These are phyloP conservation scores for Dicerorhinus sumatrensis DNA, from an alignment of 2,113 vertebrate genomes.

Conservation along the genomic window DNA sequence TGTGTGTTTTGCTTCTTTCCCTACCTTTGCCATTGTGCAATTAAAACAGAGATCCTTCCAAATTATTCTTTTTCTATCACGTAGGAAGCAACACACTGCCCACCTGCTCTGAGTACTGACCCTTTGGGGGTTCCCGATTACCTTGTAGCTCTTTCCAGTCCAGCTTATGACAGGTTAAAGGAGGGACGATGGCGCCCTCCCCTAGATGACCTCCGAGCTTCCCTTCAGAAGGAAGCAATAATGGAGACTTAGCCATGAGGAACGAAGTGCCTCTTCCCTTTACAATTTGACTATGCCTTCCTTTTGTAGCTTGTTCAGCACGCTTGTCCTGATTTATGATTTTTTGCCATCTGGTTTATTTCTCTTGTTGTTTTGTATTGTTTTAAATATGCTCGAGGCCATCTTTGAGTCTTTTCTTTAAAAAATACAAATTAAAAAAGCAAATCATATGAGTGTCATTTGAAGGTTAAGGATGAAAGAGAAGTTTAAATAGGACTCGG, in stretches of 20 bases:
- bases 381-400: slow-evolving; percentile 75
- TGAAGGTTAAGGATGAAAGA: slow-evolving; percentile 79
- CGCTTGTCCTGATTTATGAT: slow-evolving; percentile 74
- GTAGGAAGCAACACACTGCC: neutral
- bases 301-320: slow-evolving; percentile 74
- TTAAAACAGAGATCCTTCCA: slow-evolving; percentile 19
- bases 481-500: slow-evolving; percentile 64
- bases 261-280: slow-evolving; percentile 52
- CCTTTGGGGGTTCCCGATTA: neutral
- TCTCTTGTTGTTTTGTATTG: slow-evolving; percentile 80
- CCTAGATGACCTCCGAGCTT: slow-evolving; percentile 37
- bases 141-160: neutral
- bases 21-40: neutral
- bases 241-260: slow-evolving; percentile 67
- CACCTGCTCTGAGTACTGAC: neutral
- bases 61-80: neutral
- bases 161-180: slow-evolving; percentile 23
- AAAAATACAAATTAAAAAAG: slow-evolving; percentile 69
- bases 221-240: slow-evolving; percentile 62
- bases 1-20: neutral
- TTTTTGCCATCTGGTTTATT: slow-evolving; percentile 82
- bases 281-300: slow-evolving; percentile 51
- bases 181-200: neutral
- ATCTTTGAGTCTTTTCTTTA: slow-evolving; percentile 63
- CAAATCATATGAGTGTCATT: slow-evolving; percentile 71